Percentiles rank a stretch among this genome's conserved stretches.
Evolutionary conservation across 2,113 vertebrate species (phyloP).

Genomic region (Pachycephala philippinensis): DNA sequence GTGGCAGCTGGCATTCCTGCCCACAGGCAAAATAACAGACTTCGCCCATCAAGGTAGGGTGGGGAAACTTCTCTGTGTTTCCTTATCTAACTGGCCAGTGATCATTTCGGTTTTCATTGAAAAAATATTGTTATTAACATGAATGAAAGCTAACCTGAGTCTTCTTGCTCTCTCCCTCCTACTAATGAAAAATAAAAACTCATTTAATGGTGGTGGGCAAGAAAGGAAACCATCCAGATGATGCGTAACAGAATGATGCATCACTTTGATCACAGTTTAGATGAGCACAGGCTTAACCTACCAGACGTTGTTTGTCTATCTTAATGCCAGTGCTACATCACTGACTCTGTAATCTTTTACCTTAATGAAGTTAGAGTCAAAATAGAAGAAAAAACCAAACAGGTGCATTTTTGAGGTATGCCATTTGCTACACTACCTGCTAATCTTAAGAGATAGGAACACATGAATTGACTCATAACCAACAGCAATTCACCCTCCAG

Average conservation of each 20-base stretch:
- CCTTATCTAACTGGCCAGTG: not conserved
- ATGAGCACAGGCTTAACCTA: not conserved
- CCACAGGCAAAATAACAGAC: not conserved
- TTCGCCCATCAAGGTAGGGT: not conserved
- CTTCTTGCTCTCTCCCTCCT: not conserved
- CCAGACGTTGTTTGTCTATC: not conserved
- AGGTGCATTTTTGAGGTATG: not conserved
- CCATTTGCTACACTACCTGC: not conserved
- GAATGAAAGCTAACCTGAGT: not conserved
- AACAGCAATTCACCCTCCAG: not conserved
- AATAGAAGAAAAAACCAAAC: not conserved
- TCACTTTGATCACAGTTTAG: not conserved
- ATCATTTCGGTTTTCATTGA: not conserved
- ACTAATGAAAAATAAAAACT: not conserved
- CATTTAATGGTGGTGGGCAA: not conserved
- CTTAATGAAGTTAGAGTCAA: not conserved
- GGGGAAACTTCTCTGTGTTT: not conserved
- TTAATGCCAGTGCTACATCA: not conserved
- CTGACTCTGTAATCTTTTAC: not conserved
- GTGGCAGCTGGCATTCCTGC: not conserved
- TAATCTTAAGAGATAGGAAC: not conserved
- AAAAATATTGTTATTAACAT: not conserved
- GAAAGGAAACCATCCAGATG: not conserved
- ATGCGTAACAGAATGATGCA: not conserved
- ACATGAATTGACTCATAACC: not conserved